Evolutionary conservation across 1,140 invertebrate species (phyloP), one percentile per base, ranked within the genome.

Genomic region (Drosophila saltans): DNA sequence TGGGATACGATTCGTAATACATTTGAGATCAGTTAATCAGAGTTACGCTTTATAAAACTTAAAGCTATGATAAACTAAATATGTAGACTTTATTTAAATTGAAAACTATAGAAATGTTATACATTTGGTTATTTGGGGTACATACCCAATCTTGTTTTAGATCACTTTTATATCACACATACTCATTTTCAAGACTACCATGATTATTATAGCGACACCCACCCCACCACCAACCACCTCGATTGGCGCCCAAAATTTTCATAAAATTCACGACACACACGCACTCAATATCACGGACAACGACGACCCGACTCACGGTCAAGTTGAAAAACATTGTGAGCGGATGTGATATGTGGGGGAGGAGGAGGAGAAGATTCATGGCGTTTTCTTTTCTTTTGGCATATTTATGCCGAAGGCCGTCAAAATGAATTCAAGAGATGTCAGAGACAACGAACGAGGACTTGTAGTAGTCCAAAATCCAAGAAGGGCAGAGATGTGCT

Each of bases 251-350:
- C 84, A 78, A 36, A 36, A 89, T 72, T 83, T 89, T 73, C 75
- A 57, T 62, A 76, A 64, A 66, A 41, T 74, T 56, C 66, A 58
- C 45, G 21, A 52, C 56, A 78, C 58, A 56, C 21, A 72, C 45
- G 74, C 67, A 59, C 61, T 52, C 78, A 81, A 76, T 76, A 85
- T 86, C 82, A 86, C 63, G 80, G 75, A 80, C 77, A 73, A 79
- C 80, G 62, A 66, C 68, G 66, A 78, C 33, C 60, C 65, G 69
- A 75, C 81, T 85, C 81, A 85, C 85, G 84, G 84, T 89, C 84
- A 89, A 89, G 84, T 89, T 89, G 84, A 88, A 89, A 84, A 78
- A 77, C 80, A 84, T 89, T 89, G 78, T 84, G 84, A 89, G 78
- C 70, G 84, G 77, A 89, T 88, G 80, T 83, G 72, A 66, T 11